Base-by-base conservation (phyloP, 1,140 invertebrate genomes). In the Chlorops oryzae region DNA sequence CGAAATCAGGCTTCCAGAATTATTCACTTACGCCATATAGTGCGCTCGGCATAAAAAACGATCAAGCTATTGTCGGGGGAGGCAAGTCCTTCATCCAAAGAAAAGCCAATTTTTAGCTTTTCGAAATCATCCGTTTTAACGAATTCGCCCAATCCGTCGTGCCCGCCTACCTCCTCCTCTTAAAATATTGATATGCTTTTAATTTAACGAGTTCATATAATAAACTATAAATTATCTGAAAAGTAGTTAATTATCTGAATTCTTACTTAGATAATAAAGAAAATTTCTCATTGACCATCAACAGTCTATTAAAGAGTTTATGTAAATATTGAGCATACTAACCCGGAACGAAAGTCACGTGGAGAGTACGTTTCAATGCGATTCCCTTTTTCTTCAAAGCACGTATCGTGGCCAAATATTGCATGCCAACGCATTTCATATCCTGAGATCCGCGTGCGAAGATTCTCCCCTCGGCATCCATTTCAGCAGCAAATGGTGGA, bases 91-190 rank as follows among this genome's bases (percentile, higher is more conserved):
- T 96, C 92, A 74, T 96, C 92, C 34, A 96, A 68, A 20, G 84
- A 81, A 75, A 93, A 90, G 2, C 20, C n/a, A 39, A 39, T 20
- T 7, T 39, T 39, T 13, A 39, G 7, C 15, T 9, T 17, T 47
- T 18, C 40, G 24, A 5, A 24, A 10, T 15, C 12, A 43, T 12
- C 6, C 12, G 41, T 20, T 10, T 7, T 12, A 21, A 24, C 10
- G 74, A 92, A 94, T 54, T 77, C 69, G 57, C 78, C 74, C 89
- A 95, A 92, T 18, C 90, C 90, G 45, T 82, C 76, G 13, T 75
- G 63, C 3, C 90, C 90, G 1, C 90, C 91, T 55, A 88, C 84
- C 77, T 96, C 92, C 73, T 96, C 92, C 75, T 95, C 91, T 85
- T 72, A 62, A 59, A 73, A 69, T 17, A 13, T 13, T 39, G 7